These are phyloP conservation scores for Aleiodes leptofemur DNA, from an alignment of 2,888 invertebrate species.

Conservation along the genomic window DNA sequence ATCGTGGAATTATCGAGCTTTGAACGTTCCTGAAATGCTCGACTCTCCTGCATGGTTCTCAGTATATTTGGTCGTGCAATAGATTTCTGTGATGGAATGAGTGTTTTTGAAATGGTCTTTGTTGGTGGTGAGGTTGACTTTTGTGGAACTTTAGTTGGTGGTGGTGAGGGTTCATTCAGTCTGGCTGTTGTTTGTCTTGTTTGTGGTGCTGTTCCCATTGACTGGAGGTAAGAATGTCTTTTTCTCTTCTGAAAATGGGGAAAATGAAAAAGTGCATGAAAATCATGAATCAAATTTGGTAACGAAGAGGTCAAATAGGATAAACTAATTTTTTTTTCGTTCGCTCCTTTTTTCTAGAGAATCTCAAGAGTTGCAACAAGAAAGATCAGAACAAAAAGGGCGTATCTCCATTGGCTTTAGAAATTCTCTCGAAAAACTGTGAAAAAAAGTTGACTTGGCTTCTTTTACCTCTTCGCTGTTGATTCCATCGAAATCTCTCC, in stretches of 20 bases:
- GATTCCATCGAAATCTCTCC: no score
- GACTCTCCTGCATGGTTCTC: constrained; percentile 62
- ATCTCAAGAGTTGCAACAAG: no score
- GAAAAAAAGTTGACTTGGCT: no score
- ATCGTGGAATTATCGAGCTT: constrained; percentile 58
- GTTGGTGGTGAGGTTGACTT: constrained; percentile 63
- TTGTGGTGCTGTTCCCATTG: constrained; percentile 76
- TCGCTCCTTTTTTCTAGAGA: no score
- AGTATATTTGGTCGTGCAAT: constrained; percentile 66
- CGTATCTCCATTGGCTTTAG: no score
- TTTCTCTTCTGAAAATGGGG: constrained; percentile 75
- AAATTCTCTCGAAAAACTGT: no score
- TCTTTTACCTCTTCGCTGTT: no score
- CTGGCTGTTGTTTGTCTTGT: constrained; percentile 75
- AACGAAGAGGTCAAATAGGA: no score
- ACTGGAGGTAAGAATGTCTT: constrained; percentile 75
- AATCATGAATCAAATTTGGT: not conserved
- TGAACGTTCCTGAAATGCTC: constrained; percentile 59
- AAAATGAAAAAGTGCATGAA: constrained; percentile 4
- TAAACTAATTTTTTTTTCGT: no score
- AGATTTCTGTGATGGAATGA: constrained; percentile 63
- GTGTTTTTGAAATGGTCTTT: constrained; percentile 60
- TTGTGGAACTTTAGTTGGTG: constrained; percentile 56
- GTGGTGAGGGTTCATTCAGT: constrained; percentile 69
- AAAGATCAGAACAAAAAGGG: no score